phyloP scores from a whole-genome alignment of 2,797 vertebrate genomes.

The Neostethus bicornis region DNA sequence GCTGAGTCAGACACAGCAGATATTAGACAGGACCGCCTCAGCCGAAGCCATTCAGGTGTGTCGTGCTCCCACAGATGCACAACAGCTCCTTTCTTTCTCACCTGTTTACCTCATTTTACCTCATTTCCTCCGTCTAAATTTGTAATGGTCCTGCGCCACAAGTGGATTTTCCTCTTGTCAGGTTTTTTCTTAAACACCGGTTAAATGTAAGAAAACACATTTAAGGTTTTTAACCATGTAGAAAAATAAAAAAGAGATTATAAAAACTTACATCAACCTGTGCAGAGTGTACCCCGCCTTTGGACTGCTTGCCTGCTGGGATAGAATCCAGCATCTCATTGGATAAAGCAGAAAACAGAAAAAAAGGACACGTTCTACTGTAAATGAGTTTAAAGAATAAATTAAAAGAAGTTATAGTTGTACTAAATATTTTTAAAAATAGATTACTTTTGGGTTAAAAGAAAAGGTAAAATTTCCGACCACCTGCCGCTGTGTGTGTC shows the following conservation, averaged over 20 bases:
- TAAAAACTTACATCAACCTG: too few relatives aligned
- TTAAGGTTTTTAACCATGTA: slow-evolving; percentile 13
- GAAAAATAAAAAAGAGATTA: slow-evolving; percentile 30
- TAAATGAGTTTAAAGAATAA: too few relatives aligned
- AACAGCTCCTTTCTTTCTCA: slow-evolving; percentile 53
- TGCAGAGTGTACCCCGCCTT: too few relatives aligned
- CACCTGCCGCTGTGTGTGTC: slow-evolving; percentile 7
- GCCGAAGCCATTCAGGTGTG: slow-evolving; percentile 61
- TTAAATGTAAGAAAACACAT: slow-evolving; percentile 44
- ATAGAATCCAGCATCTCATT: too few relatives aligned
- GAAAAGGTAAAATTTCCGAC: slow-evolving; percentile 11
- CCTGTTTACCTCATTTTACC: slow-evolving; percentile 63
- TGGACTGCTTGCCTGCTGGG: too few relatives aligned
- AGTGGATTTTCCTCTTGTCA: slow-evolving; percentile 57
- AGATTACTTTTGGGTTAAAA: slow-evolving; percentile 11
- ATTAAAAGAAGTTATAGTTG: slow-evolving; percentile 8
- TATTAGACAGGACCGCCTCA: slow-evolving; percentile 49
- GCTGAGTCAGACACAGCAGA: slow-evolving; percentile 40
- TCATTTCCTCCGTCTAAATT: slow-evolving; percentile 55
- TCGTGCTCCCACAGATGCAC: slow-evolving; percentile 26
- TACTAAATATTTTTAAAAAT: slow-evolving; percentile 15
- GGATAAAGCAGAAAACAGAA: too few relatives aligned
- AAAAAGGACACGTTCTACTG: too few relatives aligned
- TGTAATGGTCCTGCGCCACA: slow-evolving; percentile 36
- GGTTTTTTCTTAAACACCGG: slow-evolving; percentile 37